Evolutionary conservation across 2,797 vertebrate species (phyloP).

Genomic region (Pangasius djambal): DNA sequence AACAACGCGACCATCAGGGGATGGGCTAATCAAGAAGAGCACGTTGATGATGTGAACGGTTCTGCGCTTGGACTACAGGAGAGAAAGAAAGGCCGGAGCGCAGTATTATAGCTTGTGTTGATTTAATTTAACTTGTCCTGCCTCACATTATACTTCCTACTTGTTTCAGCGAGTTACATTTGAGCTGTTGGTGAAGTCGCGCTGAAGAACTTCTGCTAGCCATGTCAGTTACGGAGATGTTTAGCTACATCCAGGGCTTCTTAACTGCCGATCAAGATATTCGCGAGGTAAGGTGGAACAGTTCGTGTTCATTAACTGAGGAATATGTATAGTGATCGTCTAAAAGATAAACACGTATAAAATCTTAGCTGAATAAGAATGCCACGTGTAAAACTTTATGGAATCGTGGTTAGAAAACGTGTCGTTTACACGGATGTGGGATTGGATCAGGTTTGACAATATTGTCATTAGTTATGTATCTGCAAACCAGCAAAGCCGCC

Average conservation of each 20-base stretch:
- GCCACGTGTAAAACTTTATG: not conserved
- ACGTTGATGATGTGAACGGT: slow-evolving; percentile 45
- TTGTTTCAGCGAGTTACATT: not conserved
- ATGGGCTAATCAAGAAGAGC: slow-evolving; percentile 40
- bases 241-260: slow-evolving; percentile 87
- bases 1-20: slow-evolving; percentile 32
- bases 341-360: not conserved
- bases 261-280: slow-evolving; percentile 92
- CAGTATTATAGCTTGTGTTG: not conserved
- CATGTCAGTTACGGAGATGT: slow-evolving; percentile 96
- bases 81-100: not conserved
- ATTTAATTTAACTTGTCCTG: not conserved
- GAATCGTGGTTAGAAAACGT: not conserved
- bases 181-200: not conserved
- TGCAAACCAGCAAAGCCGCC: not conserved
- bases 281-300: slow-evolving; percentile 79
- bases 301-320: not conserved
- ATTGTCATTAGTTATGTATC: not conserved
- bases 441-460: not conserved
- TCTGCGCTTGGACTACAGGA: not conserved
- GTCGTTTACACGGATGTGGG: not conserved
- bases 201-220: not conserved
- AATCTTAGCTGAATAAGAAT: not conserved
- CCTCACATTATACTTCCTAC: not conserved
- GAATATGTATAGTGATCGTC: not conserved